Percentiles rank a stretch among this genome's conserved stretches.
These are phyloP conservation scores for Aspidiotus destructor DNA, from an alignment of 2,888 invertebrate species.

Conservation along the genomic window DNA sequence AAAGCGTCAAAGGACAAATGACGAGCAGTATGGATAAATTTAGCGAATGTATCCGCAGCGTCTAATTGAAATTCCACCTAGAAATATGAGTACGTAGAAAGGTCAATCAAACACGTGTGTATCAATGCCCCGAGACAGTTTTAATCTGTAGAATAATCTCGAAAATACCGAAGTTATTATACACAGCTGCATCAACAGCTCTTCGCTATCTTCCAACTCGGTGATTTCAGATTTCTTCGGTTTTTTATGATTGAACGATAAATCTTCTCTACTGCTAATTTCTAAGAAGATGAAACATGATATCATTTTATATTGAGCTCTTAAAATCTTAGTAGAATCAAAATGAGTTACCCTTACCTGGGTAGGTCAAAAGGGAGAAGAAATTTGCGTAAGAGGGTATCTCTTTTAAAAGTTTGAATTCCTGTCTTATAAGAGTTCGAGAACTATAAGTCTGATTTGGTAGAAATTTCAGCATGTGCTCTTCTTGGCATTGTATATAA, in stretches of 20 bases:
- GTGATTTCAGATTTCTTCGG: constrained; percentile 57
- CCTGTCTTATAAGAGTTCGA: constrained; percentile 49
- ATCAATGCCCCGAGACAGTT: background rate
- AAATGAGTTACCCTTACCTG: constrained; percentile 17
- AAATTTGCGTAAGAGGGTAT: constrained; percentile 7
- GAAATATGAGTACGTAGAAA: background rate
- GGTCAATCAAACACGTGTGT: no score
- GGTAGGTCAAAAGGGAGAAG: background rate
- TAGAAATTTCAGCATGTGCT: constrained; percentile 65
- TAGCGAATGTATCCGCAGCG: constrained; percentile 54
- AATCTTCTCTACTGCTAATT: constrained; percentile 51
- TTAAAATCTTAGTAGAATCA: background rate
- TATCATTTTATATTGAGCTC: background rate
- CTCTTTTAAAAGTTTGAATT: constrained; percentile 26
- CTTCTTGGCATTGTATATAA: constrained; percentile 59
- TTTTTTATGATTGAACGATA: constrained; percentile 63
- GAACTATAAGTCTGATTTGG: constrained; percentile 64
- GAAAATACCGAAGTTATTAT: constrained; percentile 43
- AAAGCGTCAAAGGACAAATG: constrained; percentile 60
- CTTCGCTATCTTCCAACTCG: constrained; percentile 60
- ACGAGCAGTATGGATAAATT: constrained; percentile 57
- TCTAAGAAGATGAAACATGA: constrained; percentile 34
- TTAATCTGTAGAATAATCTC: constrained; percentile 3
- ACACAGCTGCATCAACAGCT: constrained; percentile 61
- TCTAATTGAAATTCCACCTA: constrained; percentile 51